Conservation (phyloP, 2,888 invertebrate genomes). For the Leucophenga montana region DNA sequence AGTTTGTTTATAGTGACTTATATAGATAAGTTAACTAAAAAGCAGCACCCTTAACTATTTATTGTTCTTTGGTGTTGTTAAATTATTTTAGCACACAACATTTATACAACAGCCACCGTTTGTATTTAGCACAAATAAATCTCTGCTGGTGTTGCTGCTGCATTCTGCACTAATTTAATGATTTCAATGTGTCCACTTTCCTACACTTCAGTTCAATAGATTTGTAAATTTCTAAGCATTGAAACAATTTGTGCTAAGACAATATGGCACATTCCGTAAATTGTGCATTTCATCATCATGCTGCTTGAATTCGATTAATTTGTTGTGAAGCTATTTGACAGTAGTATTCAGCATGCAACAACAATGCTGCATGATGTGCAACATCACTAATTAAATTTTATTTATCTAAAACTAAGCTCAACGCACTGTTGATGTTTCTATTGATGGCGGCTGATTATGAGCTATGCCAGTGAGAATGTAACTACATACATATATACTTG, state of each 20-base stretch:
- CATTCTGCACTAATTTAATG: constrained; percentile 21
- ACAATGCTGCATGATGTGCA: too few relatives aligned
- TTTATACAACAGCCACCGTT: constrained; percentile 3
- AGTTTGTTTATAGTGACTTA: too few relatives aligned
- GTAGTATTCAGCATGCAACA: too few relatives aligned
- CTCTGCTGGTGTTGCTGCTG: background rate
- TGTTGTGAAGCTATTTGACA: constrained; percentile 5
- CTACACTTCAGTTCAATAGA: constrained; percentile 6
- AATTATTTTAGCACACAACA: constrained; percentile 16
- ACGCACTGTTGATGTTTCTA: background rate
- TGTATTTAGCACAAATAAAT: background rate
- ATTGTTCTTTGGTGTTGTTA: background rate
- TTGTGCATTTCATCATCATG: background rate
- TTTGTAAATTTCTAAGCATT: background rate
- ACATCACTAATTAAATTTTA: constrained; percentile 18
- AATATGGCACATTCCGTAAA: background rate
- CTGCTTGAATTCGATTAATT: constrained; percentile 3
- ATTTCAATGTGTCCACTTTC: background rate
- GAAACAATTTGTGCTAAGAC: background rate
- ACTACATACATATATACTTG: too few relatives aligned
- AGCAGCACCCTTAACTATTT: background rate
- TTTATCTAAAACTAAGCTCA: constrained; percentile 13
- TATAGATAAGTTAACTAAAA: too few relatives aligned
- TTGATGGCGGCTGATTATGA: too few relatives aligned
- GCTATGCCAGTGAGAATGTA: too few relatives aligned